Conservation (phyloP, 2,113 vertebrate genomes). For the Malurus melanocephalus region DNA sequence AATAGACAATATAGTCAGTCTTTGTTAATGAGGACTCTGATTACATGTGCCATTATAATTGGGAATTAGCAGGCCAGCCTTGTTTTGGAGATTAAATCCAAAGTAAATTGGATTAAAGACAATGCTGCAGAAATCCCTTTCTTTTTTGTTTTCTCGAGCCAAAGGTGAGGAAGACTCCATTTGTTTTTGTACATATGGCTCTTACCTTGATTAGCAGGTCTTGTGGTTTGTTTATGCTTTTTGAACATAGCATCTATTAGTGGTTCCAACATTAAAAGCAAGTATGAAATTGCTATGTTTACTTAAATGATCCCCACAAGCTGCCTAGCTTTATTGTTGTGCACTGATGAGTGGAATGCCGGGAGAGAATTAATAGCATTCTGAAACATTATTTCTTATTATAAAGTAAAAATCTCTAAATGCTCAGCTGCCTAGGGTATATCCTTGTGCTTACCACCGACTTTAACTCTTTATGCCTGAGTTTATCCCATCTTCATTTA, state of each 20-base stretch:
- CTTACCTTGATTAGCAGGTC: constrained; percentile 61
- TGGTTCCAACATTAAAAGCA: constrained; percentile 9
- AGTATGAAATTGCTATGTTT: constrained; percentile 1
- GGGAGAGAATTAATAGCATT: neutral
- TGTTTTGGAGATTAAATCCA: constrained; percentile 80
- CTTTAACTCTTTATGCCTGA: neutral
- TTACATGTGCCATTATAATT: constrained; percentile 84
- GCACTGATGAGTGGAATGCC: neutral
- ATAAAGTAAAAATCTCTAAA: neutral
- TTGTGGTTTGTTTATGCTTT: constrained; percentile 45
- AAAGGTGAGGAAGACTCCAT: constrained; percentile 69
- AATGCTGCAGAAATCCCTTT: constrained; percentile 67
- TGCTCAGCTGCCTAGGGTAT: neutral
- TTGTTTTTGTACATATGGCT: constrained; percentile 72
- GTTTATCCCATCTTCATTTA: neutral
- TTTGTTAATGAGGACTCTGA: constrained; percentile 86
- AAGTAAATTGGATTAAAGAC: constrained; percentile 82
- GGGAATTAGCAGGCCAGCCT: constrained; percentile 80
- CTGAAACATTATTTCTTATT: neutral
- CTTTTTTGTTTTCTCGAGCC: constrained; percentile 63
- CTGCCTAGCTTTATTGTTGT: neutral
- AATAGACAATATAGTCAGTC: constrained; percentile 82
- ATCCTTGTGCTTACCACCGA: neutral
- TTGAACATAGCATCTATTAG: constrained; percentile 16
- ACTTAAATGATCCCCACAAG: neutral